phyloP scores from a whole-genome alignment of 2,888 invertebrate genomes.

The Sabatieria punctata region DNA sequence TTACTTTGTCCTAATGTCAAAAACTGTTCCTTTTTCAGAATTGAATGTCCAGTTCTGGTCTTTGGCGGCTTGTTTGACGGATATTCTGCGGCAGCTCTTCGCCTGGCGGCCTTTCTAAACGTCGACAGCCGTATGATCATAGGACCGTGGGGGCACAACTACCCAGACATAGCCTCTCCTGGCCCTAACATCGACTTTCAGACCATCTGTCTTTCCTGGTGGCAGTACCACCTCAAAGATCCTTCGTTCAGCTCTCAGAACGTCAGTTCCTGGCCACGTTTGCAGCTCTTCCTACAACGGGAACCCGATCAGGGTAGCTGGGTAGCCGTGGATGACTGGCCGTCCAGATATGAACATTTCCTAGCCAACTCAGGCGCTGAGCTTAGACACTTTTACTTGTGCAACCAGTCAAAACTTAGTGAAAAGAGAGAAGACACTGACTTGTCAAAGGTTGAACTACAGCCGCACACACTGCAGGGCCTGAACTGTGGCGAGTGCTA shows the following conservation, averaged over 20 bases:
- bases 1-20: too few relatives aligned
- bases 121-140: slow-evolving; percentile 6
- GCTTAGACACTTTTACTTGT: background rate
- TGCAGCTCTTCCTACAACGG: background rate
- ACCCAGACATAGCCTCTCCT: slow-evolving; percentile 8
- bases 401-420: too few relatives aligned
- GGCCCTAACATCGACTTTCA: slow-evolving; percentile 13
- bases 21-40: slow-evolving; percentile 2
- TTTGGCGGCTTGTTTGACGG: slow-evolving; percentile 12
- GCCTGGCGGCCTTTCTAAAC: slow-evolving; percentile 9
- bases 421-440: too few relatives aligned
- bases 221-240: slow-evolving; percentile 11
- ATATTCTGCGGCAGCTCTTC: slow-evolving; percentile 10
- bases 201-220: slow-evolving; percentile 12
- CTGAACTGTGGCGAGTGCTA: background rate
- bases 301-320: background rate
- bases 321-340: background rate
- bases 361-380: too few relatives aligned
- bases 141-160: slow-evolving; percentile 14
- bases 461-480: background rate
- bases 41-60: slow-evolving; percentile 4
- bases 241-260: too few relatives aligned
- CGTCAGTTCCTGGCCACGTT: background rate
- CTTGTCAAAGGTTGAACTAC: too few relatives aligned
- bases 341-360: background rate